phyloP scores from a whole-genome alignment of 2,113 vertebrate species.

The Trachemys scripta region DNA sequence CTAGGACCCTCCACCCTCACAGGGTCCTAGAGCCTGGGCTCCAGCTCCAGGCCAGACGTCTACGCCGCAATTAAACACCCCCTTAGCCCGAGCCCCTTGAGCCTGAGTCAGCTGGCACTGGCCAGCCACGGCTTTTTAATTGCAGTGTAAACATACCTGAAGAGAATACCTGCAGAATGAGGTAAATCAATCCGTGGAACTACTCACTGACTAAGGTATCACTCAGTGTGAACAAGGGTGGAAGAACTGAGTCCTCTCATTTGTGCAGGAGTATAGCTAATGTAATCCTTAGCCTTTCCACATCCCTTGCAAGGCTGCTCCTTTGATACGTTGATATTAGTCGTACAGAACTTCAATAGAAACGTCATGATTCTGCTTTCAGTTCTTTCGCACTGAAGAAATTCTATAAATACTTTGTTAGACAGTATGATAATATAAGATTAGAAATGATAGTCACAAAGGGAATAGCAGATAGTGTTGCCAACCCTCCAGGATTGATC shows the following conservation, averaged over 20 bases:
- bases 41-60: neutral
- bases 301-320: neutral
- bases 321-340: neutral
- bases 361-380: constrained; percentile 14
- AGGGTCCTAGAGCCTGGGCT: neutral
- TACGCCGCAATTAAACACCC: neutral
- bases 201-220: neutral
- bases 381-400: neutral
- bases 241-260: neutral
- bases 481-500: no score
- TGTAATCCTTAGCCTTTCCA: neutral
- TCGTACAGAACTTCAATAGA: constrained; percentile 17
- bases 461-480: neutral
- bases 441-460: constrained; percentile 14
- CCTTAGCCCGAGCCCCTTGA: neutral
- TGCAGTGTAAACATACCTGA: no score
- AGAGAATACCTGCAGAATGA: neutral
- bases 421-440: neutral
- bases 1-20: neutral
- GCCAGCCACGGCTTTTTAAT: no score
- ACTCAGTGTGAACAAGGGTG: neutral
- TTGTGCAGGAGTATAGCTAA: neutral
- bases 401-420: neutral
- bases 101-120: no score
- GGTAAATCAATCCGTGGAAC: neutral